Conservation (phyloP, 2,888 invertebrate genomes). For the Leptinotarsa rubiginosa region DNA sequence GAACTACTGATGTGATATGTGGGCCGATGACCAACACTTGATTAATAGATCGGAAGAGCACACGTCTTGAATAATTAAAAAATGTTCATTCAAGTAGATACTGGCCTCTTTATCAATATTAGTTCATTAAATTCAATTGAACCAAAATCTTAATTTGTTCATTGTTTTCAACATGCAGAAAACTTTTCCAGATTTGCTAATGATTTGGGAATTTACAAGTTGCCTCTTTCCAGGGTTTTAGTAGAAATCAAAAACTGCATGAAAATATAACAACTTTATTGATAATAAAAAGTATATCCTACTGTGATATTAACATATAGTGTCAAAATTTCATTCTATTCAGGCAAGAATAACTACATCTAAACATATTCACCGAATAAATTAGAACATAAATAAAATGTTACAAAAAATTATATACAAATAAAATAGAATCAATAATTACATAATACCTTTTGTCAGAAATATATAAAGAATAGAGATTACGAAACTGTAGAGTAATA, state of each 20-base stretch:
- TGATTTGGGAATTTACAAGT: too few relatives aligned
- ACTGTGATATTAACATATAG: constrained; percentile 60
- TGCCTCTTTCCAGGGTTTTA: background rate
- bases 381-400: constrained; percentile 51
- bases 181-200: too few relatives aligned
- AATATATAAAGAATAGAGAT: constrained; percentile 5
- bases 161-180: too few relatives aligned
- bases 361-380: constrained; percentile 48
- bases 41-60: too few relatives aligned
- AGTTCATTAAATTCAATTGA: too few relatives aligned
- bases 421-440: constrained; percentile 39
- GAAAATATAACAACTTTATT: constrained; percentile 64
- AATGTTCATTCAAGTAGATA: too few relatives aligned
- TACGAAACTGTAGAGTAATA: constrained; percentile 17
- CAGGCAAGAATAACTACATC: constrained; percentile 58
- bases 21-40: too few relatives aligned
- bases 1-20: too few relatives aligned
- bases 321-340: constrained; percentile 53
- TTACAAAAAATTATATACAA: constrained; percentile 43
- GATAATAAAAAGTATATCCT: constrained; percentile 59
- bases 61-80: too few relatives aligned
- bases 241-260: constrained; percentile 28
- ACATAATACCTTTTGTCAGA: constrained; percentile 20
- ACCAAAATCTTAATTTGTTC: too few relatives aligned
- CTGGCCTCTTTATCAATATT: too few relatives aligned